phyloP scores from a whole-genome alignment of 2,888 invertebrate species.

The Meghimatium bilineatum region DNA sequence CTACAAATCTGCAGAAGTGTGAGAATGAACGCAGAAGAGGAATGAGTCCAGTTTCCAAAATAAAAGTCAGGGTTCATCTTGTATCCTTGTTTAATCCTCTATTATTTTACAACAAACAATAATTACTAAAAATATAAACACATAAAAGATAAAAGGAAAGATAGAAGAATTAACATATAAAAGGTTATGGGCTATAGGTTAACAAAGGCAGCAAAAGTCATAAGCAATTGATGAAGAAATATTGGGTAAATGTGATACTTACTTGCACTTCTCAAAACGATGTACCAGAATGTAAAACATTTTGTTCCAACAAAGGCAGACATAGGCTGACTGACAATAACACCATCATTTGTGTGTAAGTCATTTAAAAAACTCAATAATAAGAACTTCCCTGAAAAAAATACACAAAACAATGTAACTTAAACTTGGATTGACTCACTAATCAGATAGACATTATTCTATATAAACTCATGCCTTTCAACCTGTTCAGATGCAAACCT shows the following conservation, averaged over 20 bases:
- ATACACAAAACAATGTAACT: not conserved
- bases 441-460: not conserved
- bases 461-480: too few species aligned
- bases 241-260: not conserved
- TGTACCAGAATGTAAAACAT: conserved; percentile 46
- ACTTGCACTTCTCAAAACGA: conserved; percentile 7
- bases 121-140: too few species aligned
- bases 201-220: not conserved
- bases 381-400: conserved; percentile 25
- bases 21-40: too few species aligned
- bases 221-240: not conserved
- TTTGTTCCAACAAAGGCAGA: conserved; percentile 43
- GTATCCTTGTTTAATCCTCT: too few species aligned
- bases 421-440: not conserved
- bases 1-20: too few species aligned
- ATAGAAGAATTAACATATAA: not conserved
- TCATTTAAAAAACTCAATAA: not conserved
- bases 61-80: too few species aligned
- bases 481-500: too few species aligned
- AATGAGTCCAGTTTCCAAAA: too few species aligned
- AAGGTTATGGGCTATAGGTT: not conserved
- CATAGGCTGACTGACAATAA: conserved; percentile 31
- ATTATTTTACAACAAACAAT: too few species aligned
- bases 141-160: not conserved
- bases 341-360: conserved; percentile 2